Evolutionary conservation across 1,140 invertebrate genomes (phyloP).

Genomic region (Neodiprion virginianus): DNA sequence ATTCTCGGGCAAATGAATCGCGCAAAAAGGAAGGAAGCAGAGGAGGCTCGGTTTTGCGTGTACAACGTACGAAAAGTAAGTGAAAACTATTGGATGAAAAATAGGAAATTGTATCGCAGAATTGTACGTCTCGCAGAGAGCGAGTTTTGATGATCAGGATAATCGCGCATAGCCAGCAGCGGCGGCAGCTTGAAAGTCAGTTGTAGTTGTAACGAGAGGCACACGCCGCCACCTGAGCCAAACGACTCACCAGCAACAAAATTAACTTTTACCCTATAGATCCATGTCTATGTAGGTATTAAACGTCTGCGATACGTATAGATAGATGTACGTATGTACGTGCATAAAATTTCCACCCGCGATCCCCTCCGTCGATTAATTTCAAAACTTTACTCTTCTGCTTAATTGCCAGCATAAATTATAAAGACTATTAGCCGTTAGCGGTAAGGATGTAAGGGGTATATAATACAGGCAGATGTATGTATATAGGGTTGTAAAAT

Average conservation of each 20-base stretch:
- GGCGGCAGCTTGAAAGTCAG: neutral
- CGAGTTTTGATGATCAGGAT: neutral
- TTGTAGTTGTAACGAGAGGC: constrained; percentile 12
- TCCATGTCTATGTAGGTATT: too few relatives aligned
- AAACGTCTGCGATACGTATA: too few relatives aligned
- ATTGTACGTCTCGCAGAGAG: neutral
- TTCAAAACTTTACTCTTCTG: constrained; percentile 44
- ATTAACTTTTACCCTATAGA: constrained; percentile 54
- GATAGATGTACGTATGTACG: too few relatives aligned
- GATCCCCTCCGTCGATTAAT: constrained; percentile 47
- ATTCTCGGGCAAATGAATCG: too few relatives aligned
- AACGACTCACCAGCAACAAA: constrained; percentile 50
- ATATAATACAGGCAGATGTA: too few relatives aligned
- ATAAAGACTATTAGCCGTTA: constrained; percentile 30
- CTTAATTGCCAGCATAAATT: constrained; percentile 58
- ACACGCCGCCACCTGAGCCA: constrained; percentile 48
- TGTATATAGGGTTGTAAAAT: too few relatives aligned
- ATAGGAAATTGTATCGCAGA: too few relatives aligned
- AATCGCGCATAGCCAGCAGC: neutral
- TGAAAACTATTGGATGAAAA: too few relatives aligned
- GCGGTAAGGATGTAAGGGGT: too few relatives aligned
- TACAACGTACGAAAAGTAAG: too few relatives aligned
- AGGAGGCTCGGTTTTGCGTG: too few relatives aligned
- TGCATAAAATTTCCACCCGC: constrained; percentile 42
- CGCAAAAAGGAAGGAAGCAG: too few relatives aligned